Evolutionary conservation across 2,113 vertebrate genomes (phyloP).

Genomic region (Myotis davidii): DNA sequence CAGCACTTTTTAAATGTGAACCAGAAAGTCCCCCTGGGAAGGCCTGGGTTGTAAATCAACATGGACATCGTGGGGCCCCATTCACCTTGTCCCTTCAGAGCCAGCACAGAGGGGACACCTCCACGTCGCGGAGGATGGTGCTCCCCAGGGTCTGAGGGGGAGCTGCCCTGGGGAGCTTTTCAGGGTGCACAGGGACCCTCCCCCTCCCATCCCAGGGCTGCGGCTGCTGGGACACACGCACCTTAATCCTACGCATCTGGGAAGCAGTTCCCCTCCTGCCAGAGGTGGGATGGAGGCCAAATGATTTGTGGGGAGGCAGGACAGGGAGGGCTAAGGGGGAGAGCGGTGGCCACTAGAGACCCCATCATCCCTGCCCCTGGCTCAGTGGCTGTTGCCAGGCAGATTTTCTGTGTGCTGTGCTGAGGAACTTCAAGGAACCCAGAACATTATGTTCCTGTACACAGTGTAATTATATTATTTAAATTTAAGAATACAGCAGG

Average conservation of each 20-base stretch:
- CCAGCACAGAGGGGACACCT: not conserved
- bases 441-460: not conserved
- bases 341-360: too few species aligned
- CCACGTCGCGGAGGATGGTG: too few species aligned
- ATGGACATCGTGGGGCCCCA: rapidly evolving
- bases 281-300: not conserved
- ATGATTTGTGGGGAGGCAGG: not conserved
- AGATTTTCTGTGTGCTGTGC: not conserved
- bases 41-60: not conserved
- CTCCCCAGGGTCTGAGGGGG: not conserved
- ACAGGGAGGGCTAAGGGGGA: not conserved
- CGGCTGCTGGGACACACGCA: not conserved
- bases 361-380: not conserved
- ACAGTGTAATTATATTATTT: not conserved
- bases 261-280: not conserved
- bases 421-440: not conserved
- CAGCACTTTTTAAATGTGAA: not conserved
- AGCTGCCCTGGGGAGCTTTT: too few species aligned
- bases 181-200: not conserved
- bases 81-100: not conserved
- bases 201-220: not conserved
- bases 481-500: not conserved
- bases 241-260: not conserved
- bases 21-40: not conserved
- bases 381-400: not conserved